Evolutionary conservation across 2,888 invertebrate genomes (phyloP), one percentile per base, ranked within the genome.

Genomic region (Eudemis profundana): DNA sequence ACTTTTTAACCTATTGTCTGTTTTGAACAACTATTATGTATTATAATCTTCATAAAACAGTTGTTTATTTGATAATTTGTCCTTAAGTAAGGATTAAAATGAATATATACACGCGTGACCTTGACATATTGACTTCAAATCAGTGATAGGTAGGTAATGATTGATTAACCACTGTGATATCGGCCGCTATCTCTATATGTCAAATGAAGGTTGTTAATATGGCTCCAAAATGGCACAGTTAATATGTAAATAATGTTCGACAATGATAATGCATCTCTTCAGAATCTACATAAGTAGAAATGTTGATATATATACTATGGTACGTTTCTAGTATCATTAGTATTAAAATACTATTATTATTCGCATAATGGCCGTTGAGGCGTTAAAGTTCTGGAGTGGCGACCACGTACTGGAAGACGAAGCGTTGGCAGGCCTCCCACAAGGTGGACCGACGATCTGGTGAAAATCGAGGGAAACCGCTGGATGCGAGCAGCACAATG

Each of bases 141-240:
- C 42, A 12, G 57, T 38, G 50, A 42, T 49, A 44, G 40, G 5
- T 46, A 29, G 29, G 27, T 19, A 46, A 33, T 49, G n/a, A 56
- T 56, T 54, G 15, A 17, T 23, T 51, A 21, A 10, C 36, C 10
- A 56, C 47, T 40, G 3, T 8, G 10, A 36, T 64, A 64, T 64
- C 63, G 36, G n/a, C 23, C n/a, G n/a, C n/a, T n/a, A n/a, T 44
- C 42, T 42, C 33, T 14, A 17, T 56, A 49, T 63, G 57, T 57
- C 63, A 50, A 64, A 64, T 64, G 63, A 64, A 64, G 63, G 63
- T 63, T 63, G 56, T 44, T 42, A 57, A 42, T 21, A 15, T 50
- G 33, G n/a, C 23, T 38, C 19, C n/a, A 15, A 53, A 33, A 21
- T 33, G 42, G 8, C 21, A 12, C 12, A 5, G 27, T 12, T 12